These are phyloP conservation scores for Neofelis nebulosa DNA, from an alignment of 2,113 vertebrate species.

Conservation along the genomic window DNA sequence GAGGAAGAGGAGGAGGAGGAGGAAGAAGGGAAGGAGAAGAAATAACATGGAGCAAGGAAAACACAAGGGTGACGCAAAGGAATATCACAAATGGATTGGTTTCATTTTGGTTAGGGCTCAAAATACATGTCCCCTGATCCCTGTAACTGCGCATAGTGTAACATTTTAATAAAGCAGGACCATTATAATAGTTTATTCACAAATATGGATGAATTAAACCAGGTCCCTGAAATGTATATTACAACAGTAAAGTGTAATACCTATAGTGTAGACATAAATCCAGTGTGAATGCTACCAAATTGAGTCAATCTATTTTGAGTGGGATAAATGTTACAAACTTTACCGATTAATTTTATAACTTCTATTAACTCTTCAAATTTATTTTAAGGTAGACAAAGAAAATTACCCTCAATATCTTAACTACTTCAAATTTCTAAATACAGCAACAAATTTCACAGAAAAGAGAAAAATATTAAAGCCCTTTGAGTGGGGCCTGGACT, in stretches of 20 bases:
- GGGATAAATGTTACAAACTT: neutral
- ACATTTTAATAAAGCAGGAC: neutral
- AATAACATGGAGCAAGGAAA: neutral
- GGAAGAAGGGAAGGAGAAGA: no score
- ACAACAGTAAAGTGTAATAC: neutral
- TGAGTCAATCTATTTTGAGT: neutral
- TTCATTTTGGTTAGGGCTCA: neutral
- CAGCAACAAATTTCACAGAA: neutral
- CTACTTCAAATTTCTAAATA: neutral
- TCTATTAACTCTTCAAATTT: neutral
- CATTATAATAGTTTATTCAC: neutral
- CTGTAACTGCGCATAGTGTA: neutral
- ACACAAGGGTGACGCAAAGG: neutral
- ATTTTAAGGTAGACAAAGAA: neutral
- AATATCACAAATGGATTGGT: neutral
- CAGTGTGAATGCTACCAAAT: neutral
- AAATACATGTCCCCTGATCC: neutral
- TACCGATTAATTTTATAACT: neutral
- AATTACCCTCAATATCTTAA: neutral
- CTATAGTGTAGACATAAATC: neutral
- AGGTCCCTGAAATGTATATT: neutral
- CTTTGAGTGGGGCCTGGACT: neutral
- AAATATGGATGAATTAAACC: neutral
- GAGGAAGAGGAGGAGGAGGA: no score
- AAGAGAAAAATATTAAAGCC: neutral